These are phyloP conservation scores for Leucoraja ocellata DNA, from an alignment of 2,797 vertebrate species.

Conservation along the genomic window DNA sequence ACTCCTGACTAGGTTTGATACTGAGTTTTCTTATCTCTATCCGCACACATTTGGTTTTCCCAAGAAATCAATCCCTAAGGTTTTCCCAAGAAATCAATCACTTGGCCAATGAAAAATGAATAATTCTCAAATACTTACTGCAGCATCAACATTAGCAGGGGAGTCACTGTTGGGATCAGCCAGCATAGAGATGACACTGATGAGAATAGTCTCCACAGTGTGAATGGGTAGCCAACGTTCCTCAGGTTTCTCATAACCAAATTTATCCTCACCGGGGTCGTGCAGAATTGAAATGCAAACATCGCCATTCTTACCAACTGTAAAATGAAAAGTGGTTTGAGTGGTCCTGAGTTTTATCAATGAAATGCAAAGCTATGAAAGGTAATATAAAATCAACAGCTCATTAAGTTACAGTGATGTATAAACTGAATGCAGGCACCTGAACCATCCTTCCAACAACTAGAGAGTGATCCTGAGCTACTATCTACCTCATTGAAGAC, in stretches of 20 bases:
- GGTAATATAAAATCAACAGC: not conserved
- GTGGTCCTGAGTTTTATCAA: not conserved
- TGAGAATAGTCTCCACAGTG: constrained; percentile 47
- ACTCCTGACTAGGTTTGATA: not conserved
- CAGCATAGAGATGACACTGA: constrained; percentile 48
- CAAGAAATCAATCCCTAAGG: not conserved
- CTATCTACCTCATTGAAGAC: too few relatives aligned
- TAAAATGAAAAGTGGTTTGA: not conserved
- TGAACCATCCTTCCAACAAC: too few relatives aligned
- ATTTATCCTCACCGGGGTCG: constrained; percentile 47
- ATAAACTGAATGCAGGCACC: not conserved
- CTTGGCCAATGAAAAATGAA: not conserved
- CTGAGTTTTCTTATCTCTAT: not conserved
- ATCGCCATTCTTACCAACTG: constrained; percentile 44
- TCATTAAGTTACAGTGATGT: not conserved
- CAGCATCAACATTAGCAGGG: constrained; percentile 46
- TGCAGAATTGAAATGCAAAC: constrained; percentile 44
- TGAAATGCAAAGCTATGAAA: not conserved
- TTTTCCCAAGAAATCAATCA: too few relatives aligned
- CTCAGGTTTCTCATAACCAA: constrained; percentile 48
- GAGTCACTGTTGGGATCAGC: constrained; percentile 47
- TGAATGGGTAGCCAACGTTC: constrained; percentile 48
- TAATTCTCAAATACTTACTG: constrained; percentile 40
- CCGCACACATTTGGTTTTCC: not conserved
- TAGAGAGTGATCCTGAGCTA: too few relatives aligned